phyloP scores from a whole-genome alignment of 53 echinoderm and acorn worm species.

The Arbacia lixula region DNA sequence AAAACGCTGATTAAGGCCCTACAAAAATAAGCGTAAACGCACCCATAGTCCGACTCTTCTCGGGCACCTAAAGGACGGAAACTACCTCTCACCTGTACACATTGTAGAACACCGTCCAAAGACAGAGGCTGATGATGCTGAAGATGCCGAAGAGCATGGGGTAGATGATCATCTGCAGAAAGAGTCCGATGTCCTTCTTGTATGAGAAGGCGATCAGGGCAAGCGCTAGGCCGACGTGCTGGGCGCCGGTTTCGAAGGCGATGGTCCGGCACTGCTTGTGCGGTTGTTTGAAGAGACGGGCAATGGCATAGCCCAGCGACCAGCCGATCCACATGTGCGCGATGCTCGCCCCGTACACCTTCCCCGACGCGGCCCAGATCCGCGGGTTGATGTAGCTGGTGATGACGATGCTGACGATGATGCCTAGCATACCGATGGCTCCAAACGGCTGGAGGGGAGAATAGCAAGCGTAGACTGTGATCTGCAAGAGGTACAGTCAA shows the following conservation, averaged over 20 bases:
- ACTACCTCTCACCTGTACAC: constrained; percentile 18
- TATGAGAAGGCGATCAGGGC: constrained; percentile 78
- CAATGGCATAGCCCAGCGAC: constrained; percentile 71
- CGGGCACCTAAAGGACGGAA: background rate
- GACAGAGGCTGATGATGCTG: constrained; percentile 42
- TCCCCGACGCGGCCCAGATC: constrained; percentile 77
- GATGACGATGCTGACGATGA: constrained; percentile 66
- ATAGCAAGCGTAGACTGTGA: background rate
- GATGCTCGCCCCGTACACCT: constrained; percentile 70
- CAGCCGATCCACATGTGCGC: constrained; percentile 65
- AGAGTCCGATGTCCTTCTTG: constrained; percentile 51
- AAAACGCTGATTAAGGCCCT: too few relatives aligned
- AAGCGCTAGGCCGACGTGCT: constrained; percentile 87
- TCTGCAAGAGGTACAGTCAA: background rate
- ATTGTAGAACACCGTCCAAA: background rate
- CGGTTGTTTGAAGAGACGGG: constrained; percentile 64
- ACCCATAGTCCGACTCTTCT: too few relatives aligned
- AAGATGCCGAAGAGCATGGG: constrained; percentile 77
- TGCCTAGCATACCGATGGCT: constrained; percentile 69
- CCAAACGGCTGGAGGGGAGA: constrained; percentile 19
- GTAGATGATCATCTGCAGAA: constrained; percentile 76
- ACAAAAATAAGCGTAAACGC: background rate
- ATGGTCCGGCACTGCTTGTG: constrained; percentile 86
- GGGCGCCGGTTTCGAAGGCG: constrained; percentile 90
- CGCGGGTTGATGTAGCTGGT: constrained; percentile 84